phyloP scores from a whole-genome alignment of 2,888 invertebrate species.

The Allacma fusca region DNA sequence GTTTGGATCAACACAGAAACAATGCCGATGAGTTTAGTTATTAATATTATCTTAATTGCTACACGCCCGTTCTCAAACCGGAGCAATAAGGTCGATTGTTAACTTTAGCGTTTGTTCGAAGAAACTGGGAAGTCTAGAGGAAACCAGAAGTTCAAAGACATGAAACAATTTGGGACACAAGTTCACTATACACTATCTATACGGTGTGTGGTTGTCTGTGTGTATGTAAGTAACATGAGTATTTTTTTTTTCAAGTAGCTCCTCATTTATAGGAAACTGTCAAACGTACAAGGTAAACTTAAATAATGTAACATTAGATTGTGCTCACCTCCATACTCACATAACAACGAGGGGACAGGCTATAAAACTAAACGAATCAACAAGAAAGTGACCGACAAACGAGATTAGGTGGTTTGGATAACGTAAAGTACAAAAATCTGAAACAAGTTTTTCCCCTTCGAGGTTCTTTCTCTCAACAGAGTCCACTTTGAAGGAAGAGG shows the following conservation, averaged over 20 bases:
- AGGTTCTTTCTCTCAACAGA: too few species aligned
- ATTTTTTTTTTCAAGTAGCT: too few species aligned
- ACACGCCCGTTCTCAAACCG: not conserved
- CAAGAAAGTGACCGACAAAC: too few species aligned
- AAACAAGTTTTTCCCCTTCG: not conserved
- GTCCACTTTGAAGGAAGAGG: not conserved
- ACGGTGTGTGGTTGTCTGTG: not conserved
- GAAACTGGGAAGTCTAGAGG: too few species aligned
- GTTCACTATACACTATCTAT: not conserved
- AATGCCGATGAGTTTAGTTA: not conserved
- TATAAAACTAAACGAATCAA: too few species aligned
- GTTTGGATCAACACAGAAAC: not conserved
- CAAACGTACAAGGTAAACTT: not conserved
- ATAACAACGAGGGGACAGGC: too few species aligned
- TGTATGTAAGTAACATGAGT: too few species aligned
- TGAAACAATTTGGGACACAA: slow-evolving; percentile 2
- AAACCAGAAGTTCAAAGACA: slow-evolving; percentile 8
- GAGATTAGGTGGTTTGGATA: not conserved
- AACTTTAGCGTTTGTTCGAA: not conserved
- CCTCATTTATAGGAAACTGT: too few species aligned
- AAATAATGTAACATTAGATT: slow-evolving; percentile 5
- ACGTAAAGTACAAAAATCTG: not conserved
- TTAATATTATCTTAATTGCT: not conserved
- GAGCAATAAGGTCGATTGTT: slow-evolving; percentile 7
- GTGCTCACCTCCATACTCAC: not conserved